Percentiles rank a stretch among this genome's conserved stretches.
Conservation (phyloP, 2,797 vertebrate genomes). For the Ctenopoma multispine region DNA sequence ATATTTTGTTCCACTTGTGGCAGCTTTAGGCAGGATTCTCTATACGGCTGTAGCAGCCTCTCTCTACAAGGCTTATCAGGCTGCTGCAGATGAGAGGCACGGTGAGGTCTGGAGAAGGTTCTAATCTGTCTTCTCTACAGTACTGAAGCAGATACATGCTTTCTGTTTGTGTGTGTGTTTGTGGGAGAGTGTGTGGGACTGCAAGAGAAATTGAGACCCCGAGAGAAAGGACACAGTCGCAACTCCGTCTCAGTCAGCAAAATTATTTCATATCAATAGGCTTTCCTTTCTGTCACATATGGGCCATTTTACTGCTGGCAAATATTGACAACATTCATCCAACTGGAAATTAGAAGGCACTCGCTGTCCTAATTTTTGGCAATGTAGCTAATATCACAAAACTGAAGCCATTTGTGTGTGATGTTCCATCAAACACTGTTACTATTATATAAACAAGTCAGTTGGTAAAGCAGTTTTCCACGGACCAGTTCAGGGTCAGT, state of each 20-base stretch:
- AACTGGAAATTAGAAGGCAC: conserved; percentile 30
- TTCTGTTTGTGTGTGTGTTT: conserved; percentile 40
- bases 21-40: conserved; percentile 32
- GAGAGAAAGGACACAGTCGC: conserved; percentile 29
- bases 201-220: conserved; percentile 30
- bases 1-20: conserved; percentile 59
- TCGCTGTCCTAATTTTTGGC: conserved; percentile 24
- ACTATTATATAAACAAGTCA: conserved; percentile 25
- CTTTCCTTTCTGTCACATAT: conserved; percentile 37
- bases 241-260: conserved; percentile 53
- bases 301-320: conserved; percentile 28
- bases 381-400: conserved; percentile 6
- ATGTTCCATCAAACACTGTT: conserved; percentile 5
- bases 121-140: conserved; percentile 79
- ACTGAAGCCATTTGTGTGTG: conserved; percentile 22
- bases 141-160: conserved; percentile 61
- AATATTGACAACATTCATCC: conserved; percentile 27
- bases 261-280: conserved; percentile 36
- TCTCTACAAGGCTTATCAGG: conserved; percentile 78
- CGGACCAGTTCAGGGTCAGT: no score
- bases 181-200: conserved; percentile 9
- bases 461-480: no score
- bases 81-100: conserved; percentile 77
- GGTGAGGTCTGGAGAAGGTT: conserved; percentile 75
- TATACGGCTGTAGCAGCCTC: conserved; percentile 50